Conservation (phyloP, 2,113 vertebrate genomes). For the Mastomys coucha region DNA sequence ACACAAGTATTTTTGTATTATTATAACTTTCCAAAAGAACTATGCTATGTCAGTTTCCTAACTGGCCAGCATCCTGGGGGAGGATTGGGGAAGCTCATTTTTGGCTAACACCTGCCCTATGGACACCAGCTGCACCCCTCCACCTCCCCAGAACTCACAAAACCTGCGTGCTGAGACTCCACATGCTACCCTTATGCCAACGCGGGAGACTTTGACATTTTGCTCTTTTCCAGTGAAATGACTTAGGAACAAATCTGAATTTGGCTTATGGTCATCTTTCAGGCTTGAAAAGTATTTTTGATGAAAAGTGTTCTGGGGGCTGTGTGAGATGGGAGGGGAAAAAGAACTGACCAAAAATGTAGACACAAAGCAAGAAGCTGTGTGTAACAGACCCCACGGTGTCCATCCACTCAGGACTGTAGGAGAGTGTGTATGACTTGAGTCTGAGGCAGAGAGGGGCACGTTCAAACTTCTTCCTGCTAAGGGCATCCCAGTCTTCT, state of each 20-base stretch:
- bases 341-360: background rate
- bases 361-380: constrained; percentile 51
- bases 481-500: constrained; percentile 14
- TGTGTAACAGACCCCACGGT: constrained; percentile 44
- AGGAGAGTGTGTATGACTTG: background rate
- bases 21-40: constrained; percentile 78
- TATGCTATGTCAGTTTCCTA: constrained; percentile 10
- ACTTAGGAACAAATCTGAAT: constrained; percentile 65
- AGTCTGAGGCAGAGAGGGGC: background rate
- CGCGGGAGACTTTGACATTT: constrained; percentile 43
- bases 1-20: constrained; percentile 53
- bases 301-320: constrained; percentile 59
- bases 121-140: background rate
- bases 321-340: background rate
- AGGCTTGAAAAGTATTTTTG: constrained; percentile 57
- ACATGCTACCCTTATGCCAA: background rate
- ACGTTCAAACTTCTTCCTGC: background rate
- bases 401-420: background rate
- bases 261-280: constrained; percentile 68
- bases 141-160: background rate
- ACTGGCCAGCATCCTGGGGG: background rate
- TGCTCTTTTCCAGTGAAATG: constrained; percentile 44
- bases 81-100: background rate
- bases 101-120: background rate
- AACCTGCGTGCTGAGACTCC: background rate